Conservation (phyloP, 2,888 invertebrate genomes). For the Monochamus alternatus region DNA sequence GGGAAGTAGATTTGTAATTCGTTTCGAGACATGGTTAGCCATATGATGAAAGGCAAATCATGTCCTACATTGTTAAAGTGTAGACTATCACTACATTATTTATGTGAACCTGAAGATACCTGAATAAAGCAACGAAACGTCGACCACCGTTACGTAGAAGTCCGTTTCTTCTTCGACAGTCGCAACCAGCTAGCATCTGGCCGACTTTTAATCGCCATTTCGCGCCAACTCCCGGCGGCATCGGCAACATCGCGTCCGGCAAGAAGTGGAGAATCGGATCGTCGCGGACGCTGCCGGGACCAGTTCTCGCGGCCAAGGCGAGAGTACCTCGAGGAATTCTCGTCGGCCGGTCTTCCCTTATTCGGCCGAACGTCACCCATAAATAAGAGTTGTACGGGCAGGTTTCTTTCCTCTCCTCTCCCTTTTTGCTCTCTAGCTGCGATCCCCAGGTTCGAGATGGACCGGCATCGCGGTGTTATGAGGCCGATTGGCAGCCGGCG, state of each 20-base stretch:
- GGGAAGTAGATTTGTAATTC: too few species aligned
- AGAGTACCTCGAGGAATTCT: constrained; percentile 58
- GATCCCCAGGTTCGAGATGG: constrained; percentile 23
- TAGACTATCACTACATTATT: too few species aligned
- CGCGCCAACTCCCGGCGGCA: background rate
- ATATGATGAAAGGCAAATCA: too few species aligned
- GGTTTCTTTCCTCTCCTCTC: constrained; percentile 38
- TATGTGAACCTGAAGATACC: too few species aligned
- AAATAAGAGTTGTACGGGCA: constrained; percentile 58
- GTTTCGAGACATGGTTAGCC: too few species aligned
- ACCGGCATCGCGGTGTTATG: constrained; percentile 52
- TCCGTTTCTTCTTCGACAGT: too few species aligned
- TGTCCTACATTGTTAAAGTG: too few species aligned
- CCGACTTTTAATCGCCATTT: too few species aligned
- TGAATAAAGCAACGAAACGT: too few species aligned
- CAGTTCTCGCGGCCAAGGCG: constrained; percentile 61
- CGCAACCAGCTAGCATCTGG: too few species aligned
- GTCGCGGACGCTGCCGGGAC: constrained; percentile 46
- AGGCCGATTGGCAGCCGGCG: constrained; percentile 53
- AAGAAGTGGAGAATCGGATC: constrained; percentile 38
- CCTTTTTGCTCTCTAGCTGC: constrained; percentile 9
- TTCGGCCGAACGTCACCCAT: constrained; percentile 59
- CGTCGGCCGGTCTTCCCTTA: constrained; percentile 57
- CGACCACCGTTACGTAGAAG: too few species aligned
- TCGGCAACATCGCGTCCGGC: constrained; percentile 4